phyloP scores from a whole-genome alignment of 92 coral and sea anemone species.

The Zoanthus sansibaricus region DNA sequence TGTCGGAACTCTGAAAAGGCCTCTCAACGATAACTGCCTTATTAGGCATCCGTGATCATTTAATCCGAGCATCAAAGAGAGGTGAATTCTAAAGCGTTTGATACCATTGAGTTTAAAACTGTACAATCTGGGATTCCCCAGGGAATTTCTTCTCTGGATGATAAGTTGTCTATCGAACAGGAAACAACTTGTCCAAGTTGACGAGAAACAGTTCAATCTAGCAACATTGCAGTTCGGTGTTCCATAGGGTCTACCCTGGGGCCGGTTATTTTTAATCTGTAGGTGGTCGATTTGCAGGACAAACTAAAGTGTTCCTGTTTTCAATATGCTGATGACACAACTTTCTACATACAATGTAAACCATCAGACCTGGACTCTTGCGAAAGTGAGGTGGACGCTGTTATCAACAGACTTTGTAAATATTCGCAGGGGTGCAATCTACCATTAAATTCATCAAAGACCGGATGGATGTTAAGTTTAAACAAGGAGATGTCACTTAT shows the following conservation, averaged over 20 bases:
- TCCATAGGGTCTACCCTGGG: slow-evolving; percentile 61
- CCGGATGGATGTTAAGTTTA: slow-evolving; percentile 60
- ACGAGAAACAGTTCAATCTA: slow-evolving; percentile 51
- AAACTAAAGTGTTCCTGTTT: slow-evolving; percentile 15
- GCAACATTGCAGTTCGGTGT: slow-evolving; percentile 58
- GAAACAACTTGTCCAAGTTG: slow-evolving; percentile 58
- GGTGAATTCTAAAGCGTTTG: too few relatives aligned
- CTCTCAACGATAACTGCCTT: too few relatives aligned
- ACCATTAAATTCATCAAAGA: not conserved
- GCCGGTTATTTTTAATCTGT: not conserved
- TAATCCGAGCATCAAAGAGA: too few relatives aligned
- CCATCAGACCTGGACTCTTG: slow-evolving; percentile 39
- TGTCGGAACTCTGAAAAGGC: too few relatives aligned
- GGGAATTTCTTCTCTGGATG: too few relatives aligned
- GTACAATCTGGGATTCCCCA: too few relatives aligned
- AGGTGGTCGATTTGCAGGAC: slow-evolving; percentile 59
- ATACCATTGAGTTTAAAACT: not conserved
- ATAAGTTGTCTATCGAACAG: too few relatives aligned
- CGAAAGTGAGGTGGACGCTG: slow-evolving; percentile 7
- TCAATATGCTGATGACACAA: too few relatives aligned
- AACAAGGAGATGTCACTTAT: slow-evolving; percentile 53
- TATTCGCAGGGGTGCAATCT: slow-evolving; percentile 56
- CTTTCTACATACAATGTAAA: slow-evolving; percentile 40
- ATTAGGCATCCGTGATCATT: too few relatives aligned
- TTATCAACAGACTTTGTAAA: not conserved